phyloP scores from a whole-genome alignment of 1,140 invertebrate species.

The Drosophila mauritiana region DNA sequence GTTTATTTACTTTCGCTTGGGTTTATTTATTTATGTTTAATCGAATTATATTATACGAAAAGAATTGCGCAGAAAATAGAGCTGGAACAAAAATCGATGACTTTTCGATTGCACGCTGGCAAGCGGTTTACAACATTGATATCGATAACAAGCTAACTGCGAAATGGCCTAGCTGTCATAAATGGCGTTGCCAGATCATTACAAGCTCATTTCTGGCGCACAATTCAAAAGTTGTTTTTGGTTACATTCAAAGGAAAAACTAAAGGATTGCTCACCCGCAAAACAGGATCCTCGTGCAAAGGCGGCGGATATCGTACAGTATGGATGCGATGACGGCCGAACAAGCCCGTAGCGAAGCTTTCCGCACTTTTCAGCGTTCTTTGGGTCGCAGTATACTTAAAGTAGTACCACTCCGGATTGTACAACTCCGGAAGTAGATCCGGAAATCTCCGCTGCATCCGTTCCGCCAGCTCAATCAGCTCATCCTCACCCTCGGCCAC shows the following conservation, averaged over 20 bases:
- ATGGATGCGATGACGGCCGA: slow-evolving; percentile 87
- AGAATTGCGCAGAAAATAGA: slow-evolving; percentile 8
- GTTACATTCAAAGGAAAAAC: too few species aligned
- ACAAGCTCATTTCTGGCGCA: background rate
- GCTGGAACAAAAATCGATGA: background rate
- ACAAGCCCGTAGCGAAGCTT: slow-evolving; percentile 90
- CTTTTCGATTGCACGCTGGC: background rate
- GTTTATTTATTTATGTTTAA: slow-evolving; percentile 18
- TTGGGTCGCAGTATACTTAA: slow-evolving; percentile 91
- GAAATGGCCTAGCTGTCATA: background rate
- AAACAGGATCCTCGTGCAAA: slow-evolving; percentile 88
- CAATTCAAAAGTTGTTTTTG: background rate
- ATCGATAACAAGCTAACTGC: background rate
- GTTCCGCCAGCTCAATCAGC: slow-evolving; percentile 87
- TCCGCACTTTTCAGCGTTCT: slow-evolving; percentile 90
- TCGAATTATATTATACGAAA: slow-evolving; percentile 12
- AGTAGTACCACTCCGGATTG: slow-evolving; percentile 87
- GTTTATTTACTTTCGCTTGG: background rate
- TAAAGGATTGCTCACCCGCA: slow-evolving; percentile 87
- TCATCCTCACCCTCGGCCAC: slow-evolving; percentile 89
- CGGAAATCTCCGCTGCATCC: slow-evolving; percentile 89
- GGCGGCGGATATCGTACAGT: slow-evolving; percentile 88
- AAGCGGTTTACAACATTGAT: background rate
- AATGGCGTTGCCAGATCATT: background rate
- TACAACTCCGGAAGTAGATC: slow-evolving; percentile 86